Conservation (phyloP, 2,797 vertebrate genomes). For the Anabas testudineus region DNA sequence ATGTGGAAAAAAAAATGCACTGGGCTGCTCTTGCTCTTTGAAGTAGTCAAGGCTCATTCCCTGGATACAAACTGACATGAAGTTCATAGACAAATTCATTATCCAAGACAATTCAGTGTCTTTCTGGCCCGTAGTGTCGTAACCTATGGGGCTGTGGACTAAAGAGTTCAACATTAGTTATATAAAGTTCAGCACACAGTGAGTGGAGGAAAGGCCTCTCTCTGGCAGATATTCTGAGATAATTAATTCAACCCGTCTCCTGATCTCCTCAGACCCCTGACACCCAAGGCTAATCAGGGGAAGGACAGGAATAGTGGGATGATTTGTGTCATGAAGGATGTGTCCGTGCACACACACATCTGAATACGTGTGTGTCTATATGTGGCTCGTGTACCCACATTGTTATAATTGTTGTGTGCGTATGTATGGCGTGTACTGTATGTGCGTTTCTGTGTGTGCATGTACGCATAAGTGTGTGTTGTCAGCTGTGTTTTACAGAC, state of each 20-base stretch:
- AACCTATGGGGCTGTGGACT: constrained; percentile 46
- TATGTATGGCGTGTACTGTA: neutral
- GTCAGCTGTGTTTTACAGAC: constrained; percentile 16
- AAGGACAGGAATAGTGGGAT: constrained; percentile 50
- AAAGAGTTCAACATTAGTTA: constrained; percentile 56
- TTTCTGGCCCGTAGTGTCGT: constrained; percentile 36
- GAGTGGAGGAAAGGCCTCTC: constrained; percentile 32
- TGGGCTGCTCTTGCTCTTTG: constrained; percentile 51
- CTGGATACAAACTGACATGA: constrained; percentile 53
- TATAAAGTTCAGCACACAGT: constrained; percentile 55
- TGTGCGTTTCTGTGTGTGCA: constrained; percentile 14
- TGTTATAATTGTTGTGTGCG: neutral
- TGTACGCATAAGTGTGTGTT: constrained; percentile 24
- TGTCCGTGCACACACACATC: constrained; percentile 36
- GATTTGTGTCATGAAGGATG: constrained; percentile 43
- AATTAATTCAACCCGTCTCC: constrained; percentile 68
- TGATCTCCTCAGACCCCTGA: constrained; percentile 50
- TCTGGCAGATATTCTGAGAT: constrained; percentile 42
- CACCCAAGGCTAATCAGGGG: constrained; percentile 51
- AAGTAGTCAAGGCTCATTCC: constrained; percentile 59
- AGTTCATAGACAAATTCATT: constrained; percentile 64
- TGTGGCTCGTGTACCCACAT: constrained; percentile 19
- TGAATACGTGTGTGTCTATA: constrained; percentile 16
- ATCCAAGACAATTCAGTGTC: constrained; percentile 60
- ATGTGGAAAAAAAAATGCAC: constrained; percentile 28